Base-by-base conservation (phyloP, 2,797 vertebrate genomes). In the Notolepis coatsorum region DNA sequence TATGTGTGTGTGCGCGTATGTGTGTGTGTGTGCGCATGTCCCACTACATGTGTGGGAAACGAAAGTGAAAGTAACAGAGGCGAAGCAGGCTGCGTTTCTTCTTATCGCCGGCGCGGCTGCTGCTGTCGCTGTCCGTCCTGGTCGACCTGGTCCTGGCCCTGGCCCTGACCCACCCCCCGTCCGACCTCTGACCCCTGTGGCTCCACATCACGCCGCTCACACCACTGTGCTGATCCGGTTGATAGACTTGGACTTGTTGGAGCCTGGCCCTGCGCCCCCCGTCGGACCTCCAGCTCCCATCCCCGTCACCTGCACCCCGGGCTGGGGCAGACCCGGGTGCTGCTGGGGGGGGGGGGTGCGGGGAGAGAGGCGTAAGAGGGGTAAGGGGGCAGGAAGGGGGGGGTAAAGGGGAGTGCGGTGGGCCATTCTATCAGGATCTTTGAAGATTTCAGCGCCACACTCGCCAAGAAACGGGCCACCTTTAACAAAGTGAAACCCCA, bases 161-260 rank as follows among this genome's bases (percentile, higher is more conserved):
- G 4, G 66, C n/a, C 71, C 87, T 66, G 75, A 79, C 71, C 13
- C 42, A 43, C 43, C 24, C 78, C 13, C 80, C 62, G 20, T 88
- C 80, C 21, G 75, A 66, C 74, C 85, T 85, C 25, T 79, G 82
- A 52, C 75, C 77, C 38, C 83, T 64, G 30, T 50, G 73, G 71
- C 75, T 77, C 85, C 77, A 82, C 31, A 28, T 56, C 65, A n/a
- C n/a, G n/a, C 75, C 68, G 84, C 80, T 97, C 93, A 98, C 75
- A 97, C 96, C 66, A 98, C 96, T 56, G 96, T 98, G 80, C 96
- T 98, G 92, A 98, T 98, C 89, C 96, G 95, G 90, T 96, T 97
- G 89, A 95, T 93, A 82, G 94, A 94, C 47, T 97, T 98, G 92
- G 94, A 94, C 83, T 98, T n/a, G n/a, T n/a, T 98, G 82, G 95